Evolutionary conservation across 2,797 vertebrate species (phyloP).

Genomic region (Luscinia megarhynchos): DNA sequence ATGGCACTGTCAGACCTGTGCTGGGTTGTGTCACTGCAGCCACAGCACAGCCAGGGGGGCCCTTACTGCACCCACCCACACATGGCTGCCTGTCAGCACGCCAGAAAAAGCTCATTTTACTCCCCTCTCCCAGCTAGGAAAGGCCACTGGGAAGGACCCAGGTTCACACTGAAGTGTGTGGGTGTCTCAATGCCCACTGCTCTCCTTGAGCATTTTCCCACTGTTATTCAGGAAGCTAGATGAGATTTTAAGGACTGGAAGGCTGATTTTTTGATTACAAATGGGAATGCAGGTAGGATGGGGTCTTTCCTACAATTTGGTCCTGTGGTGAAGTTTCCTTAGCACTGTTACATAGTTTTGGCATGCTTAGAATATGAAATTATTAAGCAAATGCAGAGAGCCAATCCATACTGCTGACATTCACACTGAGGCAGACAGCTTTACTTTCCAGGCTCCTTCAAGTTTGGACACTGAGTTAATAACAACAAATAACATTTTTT

Average conservation of each 20-base stretch:
- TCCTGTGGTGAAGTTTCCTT: neutral
- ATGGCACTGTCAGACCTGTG: neutral
- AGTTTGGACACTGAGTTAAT: neutral
- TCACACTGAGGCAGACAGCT: neutral
- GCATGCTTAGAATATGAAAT: neutral
- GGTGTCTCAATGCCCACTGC: fast-evolving
- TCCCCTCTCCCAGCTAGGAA: neutral
- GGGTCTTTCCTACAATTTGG: neutral
- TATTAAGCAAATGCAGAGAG: neutral
- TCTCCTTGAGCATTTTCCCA: neutral
- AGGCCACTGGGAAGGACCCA: neutral
- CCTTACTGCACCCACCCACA: neutral
- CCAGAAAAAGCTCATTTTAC: neutral
- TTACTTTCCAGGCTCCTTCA: neutral
- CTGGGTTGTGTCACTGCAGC: neutral
- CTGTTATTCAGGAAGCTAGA: neutral
- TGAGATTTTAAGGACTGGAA: neutral
- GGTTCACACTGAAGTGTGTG: neutral
- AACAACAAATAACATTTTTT: constrained; percentile 3
- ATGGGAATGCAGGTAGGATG: neutral
- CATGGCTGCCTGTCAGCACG: neutral
- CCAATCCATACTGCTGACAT: neutral
- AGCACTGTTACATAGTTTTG: neutral
- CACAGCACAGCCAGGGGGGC: neutral
- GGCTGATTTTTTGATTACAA: neutral